Evolutionary conservation across 2,888 invertebrate species (phyloP).

Genomic region (Pseudococcus viburni): DNA sequence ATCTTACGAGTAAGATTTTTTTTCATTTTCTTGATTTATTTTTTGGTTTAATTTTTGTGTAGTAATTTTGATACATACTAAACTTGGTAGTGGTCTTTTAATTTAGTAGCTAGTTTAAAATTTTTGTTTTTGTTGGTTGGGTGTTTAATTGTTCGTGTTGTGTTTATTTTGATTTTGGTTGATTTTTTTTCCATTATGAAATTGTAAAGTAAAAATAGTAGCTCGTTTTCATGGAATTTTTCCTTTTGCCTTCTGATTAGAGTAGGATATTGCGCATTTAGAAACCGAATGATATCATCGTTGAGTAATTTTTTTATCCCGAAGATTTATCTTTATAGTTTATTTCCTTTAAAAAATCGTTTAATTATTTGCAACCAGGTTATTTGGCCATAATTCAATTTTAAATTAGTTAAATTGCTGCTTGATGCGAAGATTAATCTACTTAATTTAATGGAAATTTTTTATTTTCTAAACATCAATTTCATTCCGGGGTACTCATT

Average conservation of each 20-base stretch:
- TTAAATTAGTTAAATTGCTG: neutral
- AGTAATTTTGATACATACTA: neutral
- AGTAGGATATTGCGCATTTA: neutral
- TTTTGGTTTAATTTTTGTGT: neutral
- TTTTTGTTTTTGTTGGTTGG: neutral
- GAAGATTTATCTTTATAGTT: conserved; percentile 13
- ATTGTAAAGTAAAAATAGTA: neutral
- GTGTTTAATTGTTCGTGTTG: neutral
- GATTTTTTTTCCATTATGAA: neutral
- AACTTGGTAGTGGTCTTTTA: neutral
- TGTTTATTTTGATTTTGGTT: neutral
- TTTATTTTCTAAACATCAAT: neutral
- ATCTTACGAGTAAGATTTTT: neutral
- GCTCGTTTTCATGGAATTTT: neutral
- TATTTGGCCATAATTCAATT: neutral
- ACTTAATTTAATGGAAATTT: neutral
- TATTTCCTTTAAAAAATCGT: neutral
- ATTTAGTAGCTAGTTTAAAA: neutral
- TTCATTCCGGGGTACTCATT: neutral
- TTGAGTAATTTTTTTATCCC: neutral
- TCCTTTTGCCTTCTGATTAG: neutral
- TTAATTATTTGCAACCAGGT: neutral
- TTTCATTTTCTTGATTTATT: too few species aligned
- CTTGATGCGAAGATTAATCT: neutral
- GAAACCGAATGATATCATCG: neutral